Conservation (phyloP, 2,888 invertebrate species). For the Incurvaria masculella region DNA sequence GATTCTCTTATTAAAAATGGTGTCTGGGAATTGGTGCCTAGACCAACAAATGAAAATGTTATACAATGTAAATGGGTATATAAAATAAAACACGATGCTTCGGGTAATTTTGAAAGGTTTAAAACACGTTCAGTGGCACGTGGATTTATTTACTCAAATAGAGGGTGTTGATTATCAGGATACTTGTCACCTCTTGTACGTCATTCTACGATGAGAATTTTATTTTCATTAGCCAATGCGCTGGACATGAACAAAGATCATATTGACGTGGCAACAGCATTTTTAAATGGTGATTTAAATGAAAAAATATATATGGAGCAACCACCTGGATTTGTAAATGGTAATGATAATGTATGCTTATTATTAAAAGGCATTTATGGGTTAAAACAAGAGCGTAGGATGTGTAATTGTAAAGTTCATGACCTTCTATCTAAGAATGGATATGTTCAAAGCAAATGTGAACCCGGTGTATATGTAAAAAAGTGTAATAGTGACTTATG, state of each 20-base stretch:
- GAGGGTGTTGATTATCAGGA: conserved; percentile 14
- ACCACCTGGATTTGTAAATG: conserved; percentile 8
- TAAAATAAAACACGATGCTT: conserved; percentile 10
- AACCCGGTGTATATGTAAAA: conserved; percentile 14
- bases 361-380: conserved; percentile 17
- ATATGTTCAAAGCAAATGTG: conserved; percentile 10
- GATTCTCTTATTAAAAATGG: conserved; percentile 10
- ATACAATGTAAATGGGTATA: conserved; percentile 16
- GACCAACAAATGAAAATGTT: conserved; percentile 8
- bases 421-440: conserved; percentile 8
- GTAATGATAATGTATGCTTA: conserved; percentile 12
- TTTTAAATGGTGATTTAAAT: conserved; percentile 14
- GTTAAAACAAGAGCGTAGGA: conserved; percentile 16
- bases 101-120: conserved; percentile 11
- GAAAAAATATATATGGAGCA: conserved; percentile 13
- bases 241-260: conserved; percentile 12
- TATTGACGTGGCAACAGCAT: conserved; percentile 15
- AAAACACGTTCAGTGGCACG: conserved; percentile 15
- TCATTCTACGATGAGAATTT: conserved; percentile 9
- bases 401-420: conserved; percentile 16
- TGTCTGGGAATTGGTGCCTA: conserved; percentile 12
- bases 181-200: conserved; percentile 15
- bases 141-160: conserved; percentile 12
- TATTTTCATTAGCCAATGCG: conserved; percentile 9
- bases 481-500: conserved; percentile 4